phyloP scores from a whole-genome alignment of 2,888 invertebrate species.

The Leptodirus hochenwartii region DNA sequence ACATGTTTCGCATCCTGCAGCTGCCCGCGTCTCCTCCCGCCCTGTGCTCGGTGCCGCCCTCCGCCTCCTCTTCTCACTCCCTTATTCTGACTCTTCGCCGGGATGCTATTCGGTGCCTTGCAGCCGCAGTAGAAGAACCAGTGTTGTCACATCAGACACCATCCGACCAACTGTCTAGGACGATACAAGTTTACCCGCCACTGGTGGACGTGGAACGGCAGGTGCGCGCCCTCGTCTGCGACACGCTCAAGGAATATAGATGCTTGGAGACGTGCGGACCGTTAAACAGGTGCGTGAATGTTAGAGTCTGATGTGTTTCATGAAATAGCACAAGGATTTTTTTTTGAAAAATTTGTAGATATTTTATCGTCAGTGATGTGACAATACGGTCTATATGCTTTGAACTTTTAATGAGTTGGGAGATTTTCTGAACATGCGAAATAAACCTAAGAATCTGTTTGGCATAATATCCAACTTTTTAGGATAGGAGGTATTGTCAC shows the following conservation, averaged over 20 bases:
- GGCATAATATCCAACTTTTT: no score
- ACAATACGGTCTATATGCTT: no score
- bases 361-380: no score
- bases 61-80: no score
- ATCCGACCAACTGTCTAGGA: slow-evolving; percentile 24
- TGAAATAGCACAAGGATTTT: no score
- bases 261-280: slow-evolving; percentile 64
- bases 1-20: slow-evolving; percentile 38
- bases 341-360: no score
- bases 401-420: no score
- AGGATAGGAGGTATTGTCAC: no score
- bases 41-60: slow-evolving; percentile 25
- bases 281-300: slow-evolving; percentile 66
- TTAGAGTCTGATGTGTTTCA: no score
- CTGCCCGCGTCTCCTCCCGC: slow-evolving; percentile 24
- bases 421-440: no score
- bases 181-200: no score
- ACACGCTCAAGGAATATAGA: slow-evolving; percentile 85
- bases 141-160: slow-evolving; percentile 12
- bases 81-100: slow-evolving; percentile 40
- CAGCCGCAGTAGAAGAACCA: slow-evolving; percentile 10
- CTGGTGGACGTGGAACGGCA: slow-evolving; percentile 47
- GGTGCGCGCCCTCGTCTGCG: slow-evolving; percentile 44
- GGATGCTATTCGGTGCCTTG: slow-evolving; percentile 30
- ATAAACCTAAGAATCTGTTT: no score